Base-by-base conservation (phyloP, 2,797 vertebrate species). In the Takifugu rubripes region DNA sequence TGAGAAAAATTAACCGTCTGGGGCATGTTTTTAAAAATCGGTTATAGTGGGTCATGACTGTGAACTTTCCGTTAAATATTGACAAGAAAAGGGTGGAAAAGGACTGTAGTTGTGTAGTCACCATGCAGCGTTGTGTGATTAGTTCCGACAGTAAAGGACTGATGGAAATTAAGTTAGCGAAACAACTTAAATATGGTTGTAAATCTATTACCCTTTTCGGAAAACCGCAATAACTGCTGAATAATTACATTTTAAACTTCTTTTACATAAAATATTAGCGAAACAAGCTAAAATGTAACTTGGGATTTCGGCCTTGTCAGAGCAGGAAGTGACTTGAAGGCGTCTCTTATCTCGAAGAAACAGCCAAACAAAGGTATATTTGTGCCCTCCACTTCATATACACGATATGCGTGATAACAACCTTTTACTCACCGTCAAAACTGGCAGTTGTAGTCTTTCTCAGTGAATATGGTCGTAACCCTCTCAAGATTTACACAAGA, bases 281-380 rank as follows among this genome's bases (percentile, higher is more conserved):
- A 48, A 74, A 60, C 12, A 29, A 16, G 70, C 66, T 71, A 66
- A 54, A 78, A 47, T 62, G 65, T 64, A 83, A 82, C 45, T 80
- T 72, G 55, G 82, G 72, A 76, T 83, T 47, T 82, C 75, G 89
- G 89, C 89, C 89, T 88, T 65, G 73, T 77, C 73, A 59, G 78
- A 91, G 69, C 91, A 91, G 92, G 92, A 93, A 93, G 91, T 93
- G 84, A 89, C 74, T 82, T 82, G 70, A 82, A 79, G 75, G 70
- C 88, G 81, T 62, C 53, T 55, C 75, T 64, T 54, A 63, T 54
- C 24, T 62, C 72, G 67, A 74, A 73, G 59, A 21, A 74, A 49
- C 52, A 36, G 17, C 49, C 60, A 31, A 62, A 57, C n/a, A 64
- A 62, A 54, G 6, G 42, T 27, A 2, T 5, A 24, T 63, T 53